Evolutionary conservation across 1,140 invertebrate genomes (phyloP), one percentile per base, ranked within the genome.

Genomic region (Drosophila ohnishii): DNA sequence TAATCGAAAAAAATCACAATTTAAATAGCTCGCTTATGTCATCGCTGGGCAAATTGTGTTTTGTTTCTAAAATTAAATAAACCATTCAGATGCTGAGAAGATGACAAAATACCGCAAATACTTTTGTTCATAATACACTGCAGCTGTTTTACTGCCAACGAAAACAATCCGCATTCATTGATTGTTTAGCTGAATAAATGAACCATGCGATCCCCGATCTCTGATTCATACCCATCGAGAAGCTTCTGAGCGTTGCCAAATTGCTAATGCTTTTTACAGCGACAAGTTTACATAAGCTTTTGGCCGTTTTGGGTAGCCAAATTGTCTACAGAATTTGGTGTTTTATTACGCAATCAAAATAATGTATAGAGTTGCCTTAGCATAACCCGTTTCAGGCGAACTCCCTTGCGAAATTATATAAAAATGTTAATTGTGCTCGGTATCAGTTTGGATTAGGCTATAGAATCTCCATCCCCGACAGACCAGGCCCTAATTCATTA

Each of bases 21-120:
- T 78, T 67, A 86, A 80, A 80, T 70, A 73, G 73, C 45, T 53
- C 30, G 64, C 69, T 85, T 85, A 85, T 85, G 81, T 85, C 82
- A 85, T 85, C 57, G 44, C 35, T 57, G 66, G 30, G 47, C 57
- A 61, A 72, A 79, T 50, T 64, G 80, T 78, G 69, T 70, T 71
- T 66, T 72, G 62, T 67, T 35, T 82, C 37, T 72, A 80, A 73
- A 77, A 73, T 85, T 73, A 65, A 85, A 69, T 73, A 69, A 76
- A 58, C 61, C 45, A 75, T 75, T 75, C 48, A 75, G 25, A 75
- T 75, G 40, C 62, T 75, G 40, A 30, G 37, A 39, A 65, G 48
- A 76, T 80, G 66, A 80, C 69, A 72, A 71, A 71, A 72, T 71
- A 42, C 69, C 44, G 35, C 66, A 71, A 72, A 72, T 71, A 71